Conservation (phyloP, 2,888 invertebrate species). For the Amorpha juglandis region DNA sequence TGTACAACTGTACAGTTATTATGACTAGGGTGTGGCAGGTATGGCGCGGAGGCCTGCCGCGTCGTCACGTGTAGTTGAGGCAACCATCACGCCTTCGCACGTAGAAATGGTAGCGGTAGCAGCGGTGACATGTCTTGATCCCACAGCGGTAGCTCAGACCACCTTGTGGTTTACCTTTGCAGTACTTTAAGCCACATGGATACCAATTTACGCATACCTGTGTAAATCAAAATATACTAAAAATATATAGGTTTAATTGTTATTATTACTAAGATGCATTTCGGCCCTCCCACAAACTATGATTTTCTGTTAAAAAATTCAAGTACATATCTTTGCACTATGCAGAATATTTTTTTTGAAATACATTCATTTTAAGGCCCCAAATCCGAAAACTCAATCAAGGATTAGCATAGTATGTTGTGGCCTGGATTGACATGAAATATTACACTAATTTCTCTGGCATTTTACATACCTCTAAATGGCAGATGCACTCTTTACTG, state of each 20-base stretch:
- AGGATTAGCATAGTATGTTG: no score
- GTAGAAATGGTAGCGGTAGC: slow-evolving; percentile 94
- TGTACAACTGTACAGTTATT: slow-evolving; percentile 40
- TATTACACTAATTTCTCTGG: background rate
- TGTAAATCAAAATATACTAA: no score
- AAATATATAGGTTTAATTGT: no score
- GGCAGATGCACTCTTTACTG: slow-evolving; percentile 92
- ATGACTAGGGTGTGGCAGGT: slow-evolving; percentile 41
- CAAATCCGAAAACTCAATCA: no score
- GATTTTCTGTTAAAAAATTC: no score
- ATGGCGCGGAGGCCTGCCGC: slow-evolving; percentile 35
- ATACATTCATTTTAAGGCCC: no score
- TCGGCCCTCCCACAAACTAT: no score
- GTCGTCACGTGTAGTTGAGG: slow-evolving; percentile 67
- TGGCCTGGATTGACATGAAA: background rate
- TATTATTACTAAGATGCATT: no score
- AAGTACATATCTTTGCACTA: no score
- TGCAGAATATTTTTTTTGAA: no score
- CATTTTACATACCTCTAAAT: slow-evolving; percentile 85
- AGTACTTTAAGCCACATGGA: slow-evolving; percentile 97
- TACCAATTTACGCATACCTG: slow-evolving; percentile 95
- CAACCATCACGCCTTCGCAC: slow-evolving; percentile 90
- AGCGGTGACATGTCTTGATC: slow-evolving; percentile 96
- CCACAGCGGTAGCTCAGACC: slow-evolving; percentile 94
- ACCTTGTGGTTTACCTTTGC: slow-evolving; percentile 90